Conservation (phyloP, 2,113 vertebrate genomes). For the Corvus cornix region DNA sequence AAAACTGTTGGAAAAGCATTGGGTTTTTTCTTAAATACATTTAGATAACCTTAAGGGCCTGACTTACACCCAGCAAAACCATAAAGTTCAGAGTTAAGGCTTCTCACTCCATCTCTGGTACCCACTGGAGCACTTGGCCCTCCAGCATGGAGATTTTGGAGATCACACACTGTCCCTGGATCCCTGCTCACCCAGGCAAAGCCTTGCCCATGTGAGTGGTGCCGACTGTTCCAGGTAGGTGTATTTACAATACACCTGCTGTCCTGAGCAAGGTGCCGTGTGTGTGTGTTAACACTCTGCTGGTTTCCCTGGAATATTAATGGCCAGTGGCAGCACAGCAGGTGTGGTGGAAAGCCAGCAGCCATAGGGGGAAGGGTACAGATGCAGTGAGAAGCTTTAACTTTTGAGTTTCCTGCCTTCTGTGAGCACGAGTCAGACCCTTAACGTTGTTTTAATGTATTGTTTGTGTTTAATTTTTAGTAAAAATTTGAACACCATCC, state of each 20-base stretch:
- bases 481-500: slow-evolving; percentile 73
- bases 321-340: neutral
- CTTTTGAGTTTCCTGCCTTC: slow-evolving; percentile 24
- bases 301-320: neutral
- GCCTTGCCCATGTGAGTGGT: neutral
- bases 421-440: slow-evolving; percentile 14
- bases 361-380: neutral
- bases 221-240: neutral
- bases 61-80: neutral
- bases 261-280: neutral
- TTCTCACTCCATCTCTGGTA: neutral
- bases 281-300: neutral
- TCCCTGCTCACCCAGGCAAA: neutral
- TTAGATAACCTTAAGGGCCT: slow-evolving; percentile 43
- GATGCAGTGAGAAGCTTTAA: slow-evolving; percentile 28
- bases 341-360: neutral
- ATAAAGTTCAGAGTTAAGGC: slow-evolving; percentile 29
- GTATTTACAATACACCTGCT: neutral
- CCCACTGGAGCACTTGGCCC: neutral
- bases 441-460: slow-evolving; percentile 72
- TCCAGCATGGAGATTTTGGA: neutral
- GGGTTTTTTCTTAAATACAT: neutral
- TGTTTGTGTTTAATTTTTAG: slow-evolving; percentile 82
- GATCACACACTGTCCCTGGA: neutral
- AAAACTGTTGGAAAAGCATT: neutral